Conservation (phyloP, 2,888 invertebrate genomes). For the Chironomus tentans region DNA sequence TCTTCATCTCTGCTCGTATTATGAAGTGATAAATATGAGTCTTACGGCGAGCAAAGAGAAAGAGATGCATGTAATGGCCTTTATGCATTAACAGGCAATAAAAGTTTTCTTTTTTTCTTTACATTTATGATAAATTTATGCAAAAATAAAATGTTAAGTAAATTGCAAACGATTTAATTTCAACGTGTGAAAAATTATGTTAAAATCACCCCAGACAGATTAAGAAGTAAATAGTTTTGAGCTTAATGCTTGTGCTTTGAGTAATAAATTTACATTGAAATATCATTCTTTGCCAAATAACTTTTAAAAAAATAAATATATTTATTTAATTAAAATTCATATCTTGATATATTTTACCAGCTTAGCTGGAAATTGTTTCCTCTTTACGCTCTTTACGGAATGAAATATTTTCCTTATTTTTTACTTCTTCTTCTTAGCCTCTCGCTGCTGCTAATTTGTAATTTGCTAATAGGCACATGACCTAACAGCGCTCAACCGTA, state of each 20-base stretch:
- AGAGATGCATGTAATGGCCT: neutral
- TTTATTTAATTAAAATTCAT: neutral
- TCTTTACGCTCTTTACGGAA: neutral
- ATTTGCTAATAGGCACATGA: conserved; percentile 1
- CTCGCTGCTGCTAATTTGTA: neutral
- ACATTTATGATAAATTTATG: neutral
- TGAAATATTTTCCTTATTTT: neutral
- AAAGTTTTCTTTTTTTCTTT: neutral
- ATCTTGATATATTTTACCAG: neutral
- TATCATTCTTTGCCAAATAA: neutral
- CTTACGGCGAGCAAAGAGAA: neutral
- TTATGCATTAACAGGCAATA: conserved; percentile 3
- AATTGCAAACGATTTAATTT: conserved; percentile 4
- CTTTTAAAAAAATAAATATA: neutral
- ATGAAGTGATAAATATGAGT: conserved; percentile 12
- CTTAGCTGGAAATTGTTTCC: neutral
- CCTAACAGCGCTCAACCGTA: neutral
- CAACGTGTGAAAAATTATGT: conserved; percentile 21
- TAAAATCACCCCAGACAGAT: neutral
- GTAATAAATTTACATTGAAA: conserved; percentile 1
- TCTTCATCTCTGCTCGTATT: neutral
- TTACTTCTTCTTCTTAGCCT: neutral
- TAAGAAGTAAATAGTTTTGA: neutral
- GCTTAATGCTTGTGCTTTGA: neutral
- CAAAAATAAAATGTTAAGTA: conserved; percentile 8